Percentiles rank a stretch among this genome's conserved stretches.
phyloP scores from a whole-genome alignment of 2,113 vertebrate genomes.

The Seriola rivoliana region DNA sequence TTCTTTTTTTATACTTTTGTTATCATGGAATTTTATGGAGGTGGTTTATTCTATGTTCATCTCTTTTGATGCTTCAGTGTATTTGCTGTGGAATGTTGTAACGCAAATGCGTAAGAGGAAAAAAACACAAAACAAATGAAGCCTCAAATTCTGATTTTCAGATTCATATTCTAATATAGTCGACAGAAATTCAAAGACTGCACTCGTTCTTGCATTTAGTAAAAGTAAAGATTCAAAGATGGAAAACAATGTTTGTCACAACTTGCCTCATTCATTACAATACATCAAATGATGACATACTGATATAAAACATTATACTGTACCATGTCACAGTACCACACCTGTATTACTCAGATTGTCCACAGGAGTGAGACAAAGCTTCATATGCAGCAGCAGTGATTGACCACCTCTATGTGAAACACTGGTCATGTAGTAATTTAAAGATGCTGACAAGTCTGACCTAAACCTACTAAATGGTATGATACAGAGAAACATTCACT shows the following conservation, averaged over 20 bases:
- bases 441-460: slow-evolving; percentile 19
- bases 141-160: background rate
- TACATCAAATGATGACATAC: background rate
- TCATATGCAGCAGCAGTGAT: background rate
- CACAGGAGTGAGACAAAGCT: slow-evolving; percentile 64
- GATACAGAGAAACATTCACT: slow-evolving; percentile 1
- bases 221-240: background rate
- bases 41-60: background rate
- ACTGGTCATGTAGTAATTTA: background rate
- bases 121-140: background rate
- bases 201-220: background rate
- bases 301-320: background rate
- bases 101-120: background rate
- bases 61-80: background rate
- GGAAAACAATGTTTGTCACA: background rate
- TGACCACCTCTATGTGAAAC: background rate
- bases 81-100: background rate
- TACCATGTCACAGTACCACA: background rate
- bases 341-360: slow-evolving; percentile 10
- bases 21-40: background rate
- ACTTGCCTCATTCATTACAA: too few relatives aligned
- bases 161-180: background rate
- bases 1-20: background rate
- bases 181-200: background rate
- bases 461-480: background rate